These are phyloP conservation scores for Sandelia bainsii DNA, from an alignment of 2,797 vertebrate genomes.

Conservation along the genomic window DNA sequence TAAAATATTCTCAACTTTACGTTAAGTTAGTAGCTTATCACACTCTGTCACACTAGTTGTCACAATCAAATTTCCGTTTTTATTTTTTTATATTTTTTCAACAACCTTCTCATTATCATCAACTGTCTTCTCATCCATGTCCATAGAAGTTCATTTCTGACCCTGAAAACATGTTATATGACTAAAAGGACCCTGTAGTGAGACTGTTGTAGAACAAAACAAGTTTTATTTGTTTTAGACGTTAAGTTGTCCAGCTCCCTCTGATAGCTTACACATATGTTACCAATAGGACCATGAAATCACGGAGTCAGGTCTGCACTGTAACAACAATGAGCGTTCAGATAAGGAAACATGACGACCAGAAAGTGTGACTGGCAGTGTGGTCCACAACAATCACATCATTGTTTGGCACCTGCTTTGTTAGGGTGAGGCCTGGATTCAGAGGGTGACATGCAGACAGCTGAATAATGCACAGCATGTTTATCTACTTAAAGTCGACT, in stretches of 20 bases:
- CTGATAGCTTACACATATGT: constrained; percentile 2
- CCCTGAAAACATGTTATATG: background rate
- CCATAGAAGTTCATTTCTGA: background rate
- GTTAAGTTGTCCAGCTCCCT: background rate
- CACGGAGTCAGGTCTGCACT: constrained; percentile 38
- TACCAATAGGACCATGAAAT: background rate
- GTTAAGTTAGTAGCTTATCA: too few relatives aligned
- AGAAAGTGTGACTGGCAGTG: constrained; percentile 59
- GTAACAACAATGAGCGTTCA: constrained; percentile 66
- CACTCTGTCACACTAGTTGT: too few relatives aligned
- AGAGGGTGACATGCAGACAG: constrained; percentile 59
- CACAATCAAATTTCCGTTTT: too few relatives aligned
- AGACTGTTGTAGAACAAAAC: background rate
- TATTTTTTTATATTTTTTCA: too few relatives aligned
- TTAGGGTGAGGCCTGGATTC: constrained; percentile 61
- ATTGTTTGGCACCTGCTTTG: constrained; percentile 75
- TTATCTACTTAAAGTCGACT: constrained; percentile 34
- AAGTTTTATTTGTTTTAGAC: background rate
- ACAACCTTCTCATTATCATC: too few relatives aligned
- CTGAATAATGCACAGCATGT: constrained; percentile 60
- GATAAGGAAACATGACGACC: constrained; percentile 45
- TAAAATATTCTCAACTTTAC: too few relatives aligned
- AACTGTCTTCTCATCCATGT: background rate
- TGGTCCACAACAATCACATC: constrained; percentile 78
- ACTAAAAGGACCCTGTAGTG: background rate